Conservation (phyloP, 2,888 invertebrate genomes). For the Pachymerium ferrugineum region DNA sequence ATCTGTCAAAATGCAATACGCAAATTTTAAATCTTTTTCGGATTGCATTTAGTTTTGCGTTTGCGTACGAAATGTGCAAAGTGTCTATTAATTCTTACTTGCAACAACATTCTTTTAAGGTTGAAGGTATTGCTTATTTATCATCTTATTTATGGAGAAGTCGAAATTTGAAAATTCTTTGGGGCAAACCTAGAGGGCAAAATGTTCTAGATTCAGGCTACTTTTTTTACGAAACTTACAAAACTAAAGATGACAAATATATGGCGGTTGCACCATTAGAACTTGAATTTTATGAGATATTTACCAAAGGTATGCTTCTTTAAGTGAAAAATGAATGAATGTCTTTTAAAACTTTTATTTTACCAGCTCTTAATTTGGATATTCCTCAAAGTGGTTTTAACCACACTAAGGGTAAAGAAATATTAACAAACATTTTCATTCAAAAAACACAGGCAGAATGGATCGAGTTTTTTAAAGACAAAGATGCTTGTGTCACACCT, state of each 20-base stretch:
- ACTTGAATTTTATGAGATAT: slow-evolving; percentile 74
- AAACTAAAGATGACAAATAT: slow-evolving; percentile 84
- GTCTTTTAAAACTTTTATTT: not conserved
- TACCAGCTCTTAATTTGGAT: not conserved
- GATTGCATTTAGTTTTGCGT: not conserved
- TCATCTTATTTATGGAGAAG: slow-evolving; percentile 77
- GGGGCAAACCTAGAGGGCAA: slow-evolving; percentile 66
- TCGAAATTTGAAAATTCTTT: slow-evolving; percentile 51
- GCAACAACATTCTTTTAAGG: slow-evolving; percentile 36
- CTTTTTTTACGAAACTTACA: slow-evolving; percentile 82
- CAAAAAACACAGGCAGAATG: slow-evolving; percentile 52
- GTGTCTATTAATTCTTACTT: not conserved
- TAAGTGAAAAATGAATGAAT: not conserved
- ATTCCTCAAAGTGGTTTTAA: not conserved
- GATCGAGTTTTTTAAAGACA: slow-evolving; percentile 62
- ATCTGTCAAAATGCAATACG: not conserved
- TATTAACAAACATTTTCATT: too few species aligned
- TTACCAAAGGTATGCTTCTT: slow-evolving; percentile 57
- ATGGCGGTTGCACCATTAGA: slow-evolving; percentile 95
- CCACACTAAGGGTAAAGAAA: not conserved
- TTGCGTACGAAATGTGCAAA: too few species aligned
- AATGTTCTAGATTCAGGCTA: slow-evolving; percentile 79
- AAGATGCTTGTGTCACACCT: slow-evolving; percentile 92
- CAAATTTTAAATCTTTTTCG: not conserved
- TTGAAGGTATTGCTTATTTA: slow-evolving; percentile 83